Conservation (phyloP, 2,797 vertebrate species). For the Gymnothorax reevesii region DNA sequence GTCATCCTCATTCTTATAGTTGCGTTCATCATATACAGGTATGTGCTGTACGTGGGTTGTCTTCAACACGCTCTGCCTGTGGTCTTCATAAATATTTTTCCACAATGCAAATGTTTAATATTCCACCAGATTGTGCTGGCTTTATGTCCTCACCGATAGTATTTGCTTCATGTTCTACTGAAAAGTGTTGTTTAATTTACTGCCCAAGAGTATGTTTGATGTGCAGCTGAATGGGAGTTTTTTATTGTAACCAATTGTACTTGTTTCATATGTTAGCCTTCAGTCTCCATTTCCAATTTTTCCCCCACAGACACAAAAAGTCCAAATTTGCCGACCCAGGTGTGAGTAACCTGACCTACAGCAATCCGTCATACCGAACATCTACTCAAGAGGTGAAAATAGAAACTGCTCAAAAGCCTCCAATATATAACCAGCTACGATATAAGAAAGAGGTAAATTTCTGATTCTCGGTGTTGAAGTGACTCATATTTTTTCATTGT, state of each 20-base stretch:
- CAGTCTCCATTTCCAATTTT: too few species aligned
- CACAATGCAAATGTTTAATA: too few species aligned
- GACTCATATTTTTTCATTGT: neutral
- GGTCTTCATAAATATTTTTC: neutral
- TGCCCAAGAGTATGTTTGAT: too few species aligned
- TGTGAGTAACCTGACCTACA: slow-evolving; percentile 94
- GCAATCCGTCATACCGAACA: slow-evolving; percentile 94
- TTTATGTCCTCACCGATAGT: too few species aligned
- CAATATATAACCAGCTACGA: slow-evolving; percentile 92
- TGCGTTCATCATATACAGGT: slow-evolving; percentile 92
- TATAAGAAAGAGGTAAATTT: slow-evolving; percentile 92
- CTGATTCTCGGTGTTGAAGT: neutral
- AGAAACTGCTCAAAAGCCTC: slow-evolving; percentile 87
- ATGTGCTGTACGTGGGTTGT: slow-evolving; percentile 33
- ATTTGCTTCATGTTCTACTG: too few species aligned
- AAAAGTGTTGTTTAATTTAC: neutral
- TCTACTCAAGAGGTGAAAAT: slow-evolving; percentile 98
- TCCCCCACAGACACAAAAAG: slow-evolving; percentile 84
- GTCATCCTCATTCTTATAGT: slow-evolving; percentile 88
- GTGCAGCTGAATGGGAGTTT: too few species aligned
- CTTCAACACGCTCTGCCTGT: neutral
- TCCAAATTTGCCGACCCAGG: slow-evolving; percentile 91
- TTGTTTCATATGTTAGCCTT: too few species aligned
- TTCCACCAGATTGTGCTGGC: too few species aligned
- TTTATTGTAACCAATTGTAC: too few species aligned